These are phyloP conservation scores for Eidolon dupreanum DNA, from an alignment of 2,797 vertebrate species.

Conservation along the genomic window DNA sequence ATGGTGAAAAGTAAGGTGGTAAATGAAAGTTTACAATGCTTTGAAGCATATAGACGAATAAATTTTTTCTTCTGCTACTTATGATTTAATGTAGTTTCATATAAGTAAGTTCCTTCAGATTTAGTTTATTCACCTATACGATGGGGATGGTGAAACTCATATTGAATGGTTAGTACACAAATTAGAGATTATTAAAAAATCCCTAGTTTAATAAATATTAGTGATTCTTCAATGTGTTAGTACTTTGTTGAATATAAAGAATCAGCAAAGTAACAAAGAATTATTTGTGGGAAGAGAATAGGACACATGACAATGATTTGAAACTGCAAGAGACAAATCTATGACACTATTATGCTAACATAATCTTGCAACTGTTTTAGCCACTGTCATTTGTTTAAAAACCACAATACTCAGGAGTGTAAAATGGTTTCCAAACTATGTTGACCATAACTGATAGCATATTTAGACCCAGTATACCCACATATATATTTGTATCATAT, in stretches of 20 bases:
- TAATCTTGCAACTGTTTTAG: background rate
- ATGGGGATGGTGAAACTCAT: background rate
- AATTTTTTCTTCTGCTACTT: background rate
- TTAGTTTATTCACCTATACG: background rate
- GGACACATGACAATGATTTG: background rate
- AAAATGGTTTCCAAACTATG: background rate
- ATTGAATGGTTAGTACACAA: background rate
- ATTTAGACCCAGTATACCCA: background rate
- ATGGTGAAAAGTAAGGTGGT: background rate
- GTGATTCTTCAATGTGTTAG: background rate
- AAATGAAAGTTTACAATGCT: background rate
- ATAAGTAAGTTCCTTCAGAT: background rate
- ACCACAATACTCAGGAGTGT: background rate
- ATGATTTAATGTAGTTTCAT: background rate
- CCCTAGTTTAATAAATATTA: background rate
- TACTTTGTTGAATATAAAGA: background rate
- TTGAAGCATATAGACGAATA: background rate
- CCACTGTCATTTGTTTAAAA: background rate
- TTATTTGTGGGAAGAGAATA: background rate
- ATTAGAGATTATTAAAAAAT: background rate
- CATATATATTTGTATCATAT: background rate
- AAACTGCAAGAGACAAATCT: background rate
- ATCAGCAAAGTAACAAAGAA: background rate
- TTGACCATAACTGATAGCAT: background rate
- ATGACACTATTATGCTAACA: background rate